Conservation (phyloP, 2,888 invertebrate genomes). For the Anorthoa munda region DNA sequence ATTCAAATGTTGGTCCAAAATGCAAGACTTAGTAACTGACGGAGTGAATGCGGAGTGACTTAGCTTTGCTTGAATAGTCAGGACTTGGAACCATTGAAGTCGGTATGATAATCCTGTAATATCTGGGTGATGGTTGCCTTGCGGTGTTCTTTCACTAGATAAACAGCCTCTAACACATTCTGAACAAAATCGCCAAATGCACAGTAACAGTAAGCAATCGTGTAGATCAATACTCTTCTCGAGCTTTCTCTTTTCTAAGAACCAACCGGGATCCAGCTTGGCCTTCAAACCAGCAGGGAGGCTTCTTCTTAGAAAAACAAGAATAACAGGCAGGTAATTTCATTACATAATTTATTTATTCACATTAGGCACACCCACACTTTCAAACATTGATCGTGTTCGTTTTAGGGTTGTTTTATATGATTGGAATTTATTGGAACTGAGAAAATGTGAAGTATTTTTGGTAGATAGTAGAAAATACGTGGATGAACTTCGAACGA, state of each 20-base stretch:
- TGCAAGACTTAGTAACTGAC: constrained; percentile 51
- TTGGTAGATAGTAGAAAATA: constrained; percentile 36
- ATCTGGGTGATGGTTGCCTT: not conserved
- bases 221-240: not conserved
- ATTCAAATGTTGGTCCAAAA: constrained; percentile 53
- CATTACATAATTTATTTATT: constrained; percentile 7
- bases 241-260: too few species aligned
- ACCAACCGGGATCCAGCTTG: too few species aligned
- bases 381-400: constrained; percentile 25
- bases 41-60: constrained; percentile 27
- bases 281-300: not conserved
- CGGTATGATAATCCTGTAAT: not conserved
- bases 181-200: not conserved
- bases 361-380: constrained; percentile 12
- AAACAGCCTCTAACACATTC: not conserved
- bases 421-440: constrained; percentile 34
- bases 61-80: constrained; percentile 31
- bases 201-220: not conserved
- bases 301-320: not conserved
- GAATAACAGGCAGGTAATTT: not conserved
- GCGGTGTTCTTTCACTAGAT: not conserved
- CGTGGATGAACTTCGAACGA: constrained; percentile 49
- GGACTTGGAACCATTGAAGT: constrained; percentile 4
- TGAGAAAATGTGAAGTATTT: constrained; percentile 44
- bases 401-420: constrained; percentile 36